Evolutionary conservation across 1,140 invertebrate species (phyloP).

Genomic region (Aethina tumida): DNA sequence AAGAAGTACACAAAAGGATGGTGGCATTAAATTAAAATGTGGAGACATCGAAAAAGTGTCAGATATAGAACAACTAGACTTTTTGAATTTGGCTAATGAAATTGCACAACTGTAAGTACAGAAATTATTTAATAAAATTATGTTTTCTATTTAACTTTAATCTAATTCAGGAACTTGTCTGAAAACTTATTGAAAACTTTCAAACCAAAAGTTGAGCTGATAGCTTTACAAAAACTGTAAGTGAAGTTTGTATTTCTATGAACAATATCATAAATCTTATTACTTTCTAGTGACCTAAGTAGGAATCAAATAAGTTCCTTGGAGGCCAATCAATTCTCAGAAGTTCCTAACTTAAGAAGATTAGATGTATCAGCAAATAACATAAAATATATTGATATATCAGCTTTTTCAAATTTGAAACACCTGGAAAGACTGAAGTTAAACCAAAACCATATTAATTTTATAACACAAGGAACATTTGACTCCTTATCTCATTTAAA

Average conservation of each 20-base stretch:
- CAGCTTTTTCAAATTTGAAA: slow-evolving; percentile 50
- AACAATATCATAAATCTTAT: not conserved
- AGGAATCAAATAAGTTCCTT: slow-evolving; percentile 67
- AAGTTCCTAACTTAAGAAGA: slow-evolving; percentile 54
- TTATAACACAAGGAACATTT: slow-evolving; percentile 56
- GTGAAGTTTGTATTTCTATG: slow-evolving; percentile 12
- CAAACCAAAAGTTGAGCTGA: slow-evolving; percentile 30
- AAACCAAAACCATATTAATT: slow-evolving; percentile 57
- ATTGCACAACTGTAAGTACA: slow-evolving; percentile 37
- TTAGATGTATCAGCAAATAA: slow-evolving; percentile 59
- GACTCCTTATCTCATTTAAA: slow-evolving; percentile 52
- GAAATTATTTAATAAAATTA: not conserved
- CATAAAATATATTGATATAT: slow-evolving; percentile 50
- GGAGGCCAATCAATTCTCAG: slow-evolving; percentile 61
- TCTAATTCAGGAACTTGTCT: slow-evolving; percentile 32
- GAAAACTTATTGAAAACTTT: slow-evolving; percentile 30
- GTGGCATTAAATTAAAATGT: slow-evolving; percentile 37
- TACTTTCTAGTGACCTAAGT: slow-evolving; percentile 46
- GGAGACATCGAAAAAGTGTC: slow-evolving; percentile 32
- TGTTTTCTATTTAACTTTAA: slow-evolving; percentile 10
- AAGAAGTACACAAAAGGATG: slow-evolving; percentile 25
- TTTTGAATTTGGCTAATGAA: slow-evolving; percentile 36
- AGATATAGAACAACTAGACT: slow-evolving; percentile 37
- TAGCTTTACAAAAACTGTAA: slow-evolving; percentile 35
- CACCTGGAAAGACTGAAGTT: slow-evolving; percentile 55